These are phyloP conservation scores for Orius laevigatus DNA, from an alignment of 1,140 invertebrate species.

Conservation along the genomic window DNA sequence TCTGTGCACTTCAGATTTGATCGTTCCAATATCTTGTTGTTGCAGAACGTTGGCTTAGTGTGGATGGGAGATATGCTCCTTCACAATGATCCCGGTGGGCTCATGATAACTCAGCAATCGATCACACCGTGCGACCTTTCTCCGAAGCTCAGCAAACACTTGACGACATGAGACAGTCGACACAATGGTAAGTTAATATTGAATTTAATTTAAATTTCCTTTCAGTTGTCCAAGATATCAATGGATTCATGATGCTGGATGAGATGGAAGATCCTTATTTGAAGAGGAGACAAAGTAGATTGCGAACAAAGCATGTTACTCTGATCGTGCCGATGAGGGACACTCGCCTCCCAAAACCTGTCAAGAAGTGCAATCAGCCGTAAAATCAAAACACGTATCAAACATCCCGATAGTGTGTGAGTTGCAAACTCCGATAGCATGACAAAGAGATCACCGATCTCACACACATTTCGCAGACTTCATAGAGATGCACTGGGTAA, in stretches of 20 bases:
- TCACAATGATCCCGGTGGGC: constrained; percentile 29
- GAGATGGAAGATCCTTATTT: constrained; percentile 21
- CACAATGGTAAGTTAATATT: constrained; percentile 20
- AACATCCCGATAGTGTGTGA: constrained; percentile 56
- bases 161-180: constrained; percentile 37
- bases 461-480: too few relatives aligned
- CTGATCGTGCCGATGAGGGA: constrained; percentile 36
- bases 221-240: constrained; percentile 16
- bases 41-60: constrained; percentile 46
- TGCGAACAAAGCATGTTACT: constrained; percentile 26
- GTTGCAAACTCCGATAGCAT: constrained; percentile 61
- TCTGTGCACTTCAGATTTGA: not conserved
- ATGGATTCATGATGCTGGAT: constrained; percentile 22
- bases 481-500: constrained; percentile 70
- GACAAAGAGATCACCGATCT: constrained; percentile 59
- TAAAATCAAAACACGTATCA: constrained; percentile 56
- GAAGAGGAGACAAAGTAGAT: constrained; percentile 9
- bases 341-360: constrained; percentile 20
- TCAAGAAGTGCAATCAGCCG: too few relatives aligned
- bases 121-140: constrained; percentile 30
- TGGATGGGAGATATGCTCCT: constrained; percentile 50
- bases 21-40: too few relatives aligned
- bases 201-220: too few relatives aligned
- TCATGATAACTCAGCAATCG: constrained; percentile 12
- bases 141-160: constrained; percentile 32